Evolutionary conservation across 2,113 vertebrate species (phyloP).

Genomic region (Diadophis punctatus): DNA sequence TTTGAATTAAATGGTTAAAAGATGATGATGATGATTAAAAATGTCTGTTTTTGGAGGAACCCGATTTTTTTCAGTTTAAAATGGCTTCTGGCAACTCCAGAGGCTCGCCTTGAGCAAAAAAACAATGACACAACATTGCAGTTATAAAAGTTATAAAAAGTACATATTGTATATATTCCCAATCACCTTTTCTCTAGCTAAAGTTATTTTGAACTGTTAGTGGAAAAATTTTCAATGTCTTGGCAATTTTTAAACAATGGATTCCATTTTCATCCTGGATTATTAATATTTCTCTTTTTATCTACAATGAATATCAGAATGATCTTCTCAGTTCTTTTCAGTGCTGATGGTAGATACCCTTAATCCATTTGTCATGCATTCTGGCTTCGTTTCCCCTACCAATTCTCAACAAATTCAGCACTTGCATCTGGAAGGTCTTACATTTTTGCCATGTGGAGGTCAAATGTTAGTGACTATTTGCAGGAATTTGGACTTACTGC

Average conservation of each 20-base stretch:
- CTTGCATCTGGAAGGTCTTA: not conserved
- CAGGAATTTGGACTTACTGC: not conserved
- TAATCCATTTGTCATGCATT: not conserved
- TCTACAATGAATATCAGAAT: not conserved
- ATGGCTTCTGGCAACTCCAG: not conserved
- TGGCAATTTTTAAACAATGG: not conserved
- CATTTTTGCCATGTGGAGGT: not conserved
- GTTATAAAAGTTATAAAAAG: not conserved
- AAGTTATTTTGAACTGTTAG: not conserved
- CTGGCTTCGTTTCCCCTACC: not conserved
- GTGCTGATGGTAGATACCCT: not conserved
- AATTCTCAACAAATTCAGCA: not conserved
- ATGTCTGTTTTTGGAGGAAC: not conserved
- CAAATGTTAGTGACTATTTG: not conserved
- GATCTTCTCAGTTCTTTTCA: not conserved
- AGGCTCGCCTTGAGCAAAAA: not conserved
- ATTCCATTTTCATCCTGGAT: not conserved
- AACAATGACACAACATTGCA: not conserved
- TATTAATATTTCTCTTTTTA: not conserved
- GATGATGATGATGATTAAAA: not conserved
- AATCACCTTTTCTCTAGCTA: not conserved
- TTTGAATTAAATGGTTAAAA: not conserved
- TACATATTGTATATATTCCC: not conserved
- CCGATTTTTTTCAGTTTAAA: not conserved
- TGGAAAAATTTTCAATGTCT: not conserved